Evolutionary conservation across 2,888 invertebrate genomes (phyloP), one percentile per base, ranked within the genome.

Genomic region (Ectobius pallidus): DNA sequence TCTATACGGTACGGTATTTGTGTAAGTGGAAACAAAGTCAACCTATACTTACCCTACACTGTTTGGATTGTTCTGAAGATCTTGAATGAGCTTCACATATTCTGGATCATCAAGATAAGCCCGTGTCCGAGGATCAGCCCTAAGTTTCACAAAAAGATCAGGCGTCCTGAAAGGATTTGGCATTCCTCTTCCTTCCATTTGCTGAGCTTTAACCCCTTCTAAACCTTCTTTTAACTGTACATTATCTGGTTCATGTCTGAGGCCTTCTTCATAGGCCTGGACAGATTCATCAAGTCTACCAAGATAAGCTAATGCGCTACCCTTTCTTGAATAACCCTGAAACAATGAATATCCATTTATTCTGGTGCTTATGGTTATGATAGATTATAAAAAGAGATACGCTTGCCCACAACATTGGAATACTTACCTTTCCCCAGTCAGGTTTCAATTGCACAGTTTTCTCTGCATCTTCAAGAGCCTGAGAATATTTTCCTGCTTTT

Each of bases 381-480:
- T 14, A 39, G 14, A 14, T 14, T 39, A 39, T 39, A 6, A 39
- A 9, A 39, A n/a, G n/a, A n/a, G n/a, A n/a, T n/a, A n/a, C n/a
- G n/a, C n/a, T n/a, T n/a, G n/a, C n/a, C n/a, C n/a, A n/a, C n/a
- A n/a, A n/a, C n/a, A n/a, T n/a, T n/a, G n/a, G n/a, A n/a, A n/a
- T n/a, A n/a, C n/a, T n/a, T n/a, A n/a, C n/a, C n/a, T n/a, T n/a
- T 1, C 89, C 88, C 96, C 96, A 97, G 73, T 90, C 89, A 9
- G 94, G 90, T 81, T 95, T 95, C 18, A 96, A 78, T 63, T 87
- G 82, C 9, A 97, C 87, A 0, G 95, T 95, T 80, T 91, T 90
- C 75, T 95, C 91, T 0, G 96, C 97, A 86, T 97, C 97, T 76
- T 89, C 87, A 32, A 96, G 83, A 0, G 97, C 94, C 74, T 90